Evolutionary conservation across 2,888 invertebrate species (phyloP), one percentile per base, ranked within the genome.

Genomic region (Therioaphis trifolii): DNA sequence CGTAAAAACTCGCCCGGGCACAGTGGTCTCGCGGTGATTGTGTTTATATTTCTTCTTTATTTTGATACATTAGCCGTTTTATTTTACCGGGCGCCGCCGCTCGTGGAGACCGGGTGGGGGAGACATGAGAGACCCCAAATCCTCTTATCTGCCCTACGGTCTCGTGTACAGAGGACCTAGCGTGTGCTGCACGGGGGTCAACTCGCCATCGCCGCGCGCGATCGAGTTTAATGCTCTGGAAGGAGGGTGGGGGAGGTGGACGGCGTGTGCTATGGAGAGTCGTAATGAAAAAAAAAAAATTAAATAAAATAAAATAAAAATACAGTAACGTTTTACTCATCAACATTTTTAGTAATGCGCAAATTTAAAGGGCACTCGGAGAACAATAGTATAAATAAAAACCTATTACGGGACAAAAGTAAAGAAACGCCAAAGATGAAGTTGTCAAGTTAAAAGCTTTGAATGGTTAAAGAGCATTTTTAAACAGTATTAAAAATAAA

Each of bases 11-110:
- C 58, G 21, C 58, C 46, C 61, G 14, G 1, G 11, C 11, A 4
- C n/a, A 40, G 35, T 40, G 11, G 66, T 66, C n/a, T 40, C 21
- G 58, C 4, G 24, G 18, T 27, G 61, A 63, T 29, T 11, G 21
- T 61, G 61, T 61, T 75, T 43, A 61, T 61, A 43, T 61, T 75
- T 75, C n/a, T 14, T 75, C 14, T 76, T 61, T 46, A 18, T 27
- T 61, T 76, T 46, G 76, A 46, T 75, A 43, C 40, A 61, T 46
- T 46, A 46, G 27, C 4, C n/a, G n/a, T 76, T 76, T 61, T 1
- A 46, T 46, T 61, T 75, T 75, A 4, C 18, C 12, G 4, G 35
- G 35, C 35, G 4, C 35, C 35, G 35, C n/a, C n/a, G n/a, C n/a
- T n/a, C n/a, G n/a, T n/a, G n/a, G n/a, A n/a, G n/a, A n/a, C n/a